Evolutionary conservation across 2,888 invertebrate species (phyloP).

Genomic region (Cheilosia impressa): DNA sequence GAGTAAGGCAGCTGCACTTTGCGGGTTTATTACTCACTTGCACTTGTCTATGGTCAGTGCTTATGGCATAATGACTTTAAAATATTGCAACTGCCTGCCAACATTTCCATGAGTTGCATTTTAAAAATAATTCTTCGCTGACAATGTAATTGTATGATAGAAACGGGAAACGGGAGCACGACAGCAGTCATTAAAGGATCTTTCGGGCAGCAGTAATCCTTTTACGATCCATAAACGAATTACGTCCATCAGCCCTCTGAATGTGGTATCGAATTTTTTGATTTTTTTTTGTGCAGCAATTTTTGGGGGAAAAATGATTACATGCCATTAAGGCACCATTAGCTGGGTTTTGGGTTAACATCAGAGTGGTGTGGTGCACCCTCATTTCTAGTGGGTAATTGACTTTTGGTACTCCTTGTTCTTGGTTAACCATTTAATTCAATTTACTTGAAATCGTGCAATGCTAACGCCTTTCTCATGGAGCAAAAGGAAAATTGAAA

Average conservation of each 20-base stretch:
- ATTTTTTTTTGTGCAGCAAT: background rate
- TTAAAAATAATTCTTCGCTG: slow-evolving; percentile 44
- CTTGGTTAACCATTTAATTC: slow-evolving; percentile 44
- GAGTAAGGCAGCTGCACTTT: slow-evolving; percentile 62
- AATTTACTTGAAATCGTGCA: slow-evolving; percentile 46
- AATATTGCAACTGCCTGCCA: slow-evolving; percentile 66
- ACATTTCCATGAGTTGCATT: slow-evolving; percentile 29
- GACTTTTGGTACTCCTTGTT: slow-evolving; percentile 54
- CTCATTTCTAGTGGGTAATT: slow-evolving; percentile 50
- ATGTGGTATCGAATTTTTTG: too few species aligned
- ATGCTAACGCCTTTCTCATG: slow-evolving; percentile 21
- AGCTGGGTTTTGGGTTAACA: slow-evolving; percentile 47
- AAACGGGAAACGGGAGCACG: slow-evolving; percentile 24
- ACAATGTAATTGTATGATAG: slow-evolving; percentile 50
- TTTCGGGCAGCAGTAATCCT: slow-evolving; percentile 33
- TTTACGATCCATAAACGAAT: slow-evolving; percentile 61
- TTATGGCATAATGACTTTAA: slow-evolving; percentile 51
- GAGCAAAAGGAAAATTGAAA: slow-evolving; percentile 16
- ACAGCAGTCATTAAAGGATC: slow-evolving; percentile 55
- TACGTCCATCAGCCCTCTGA: slow-evolving; percentile 43
- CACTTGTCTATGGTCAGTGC: slow-evolving; percentile 69
- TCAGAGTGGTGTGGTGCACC: slow-evolving; percentile 34
- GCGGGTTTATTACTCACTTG: slow-evolving; percentile 52
- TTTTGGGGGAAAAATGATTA: slow-evolving; percentile 65
- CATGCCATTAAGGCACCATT: slow-evolving; percentile 70